These are phyloP conservation scores for Glaucomys volans DNA, from an alignment of 2,113 vertebrate species.

Conservation along the genomic window DNA sequence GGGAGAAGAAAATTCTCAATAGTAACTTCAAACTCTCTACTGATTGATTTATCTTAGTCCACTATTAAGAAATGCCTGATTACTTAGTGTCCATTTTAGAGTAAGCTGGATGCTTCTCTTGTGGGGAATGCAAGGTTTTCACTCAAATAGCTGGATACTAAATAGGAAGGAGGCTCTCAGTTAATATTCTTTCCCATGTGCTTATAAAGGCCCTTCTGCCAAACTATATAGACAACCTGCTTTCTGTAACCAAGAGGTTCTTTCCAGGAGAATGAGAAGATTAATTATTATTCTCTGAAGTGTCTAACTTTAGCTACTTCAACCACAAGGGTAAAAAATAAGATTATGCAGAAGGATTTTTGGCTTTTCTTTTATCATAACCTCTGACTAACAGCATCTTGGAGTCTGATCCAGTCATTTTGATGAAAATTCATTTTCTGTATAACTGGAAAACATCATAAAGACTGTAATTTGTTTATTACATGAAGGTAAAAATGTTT, in stretches of 20 bases:
- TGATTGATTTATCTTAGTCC: conserved; percentile 6
- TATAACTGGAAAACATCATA: conserved; percentile 35
- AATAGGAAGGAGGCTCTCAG: conserved; percentile 28
- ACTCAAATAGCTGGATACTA: conserved; percentile 45
- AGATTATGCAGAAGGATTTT: conserved; percentile 26
- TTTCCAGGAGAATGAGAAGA: conserved; percentile 32
- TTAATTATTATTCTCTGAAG: conserved; percentile 55
- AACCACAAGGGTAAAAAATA: conserved; percentile 46
- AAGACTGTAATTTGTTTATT: conserved; percentile 48
- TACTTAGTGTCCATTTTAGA: conserved; percentile 24
- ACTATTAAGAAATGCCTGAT: conserved; percentile 34
- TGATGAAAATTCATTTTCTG: conserved; percentile 53
- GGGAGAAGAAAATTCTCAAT: conserved; percentile 17
- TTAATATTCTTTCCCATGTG: conserved; percentile 1
- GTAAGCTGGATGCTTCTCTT: conserved; percentile 19
- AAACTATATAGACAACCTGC: conserved; percentile 24
- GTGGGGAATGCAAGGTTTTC: conserved; percentile 7
- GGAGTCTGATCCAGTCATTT: conserved; percentile 40
- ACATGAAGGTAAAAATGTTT: not conserved
- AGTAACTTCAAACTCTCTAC: not conserved
- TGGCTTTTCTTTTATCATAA: conserved; percentile 28
- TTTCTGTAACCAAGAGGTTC: not conserved
- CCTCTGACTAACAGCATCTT: conserved; percentile 38
- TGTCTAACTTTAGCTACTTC: conserved; percentile 52
- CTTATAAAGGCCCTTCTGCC: conserved; percentile 9